A percentile compares a stretch with the other conserved stretches of the same genome.
Evolutionary conservation across 2,888 invertebrate genomes (phyloP).

Genomic region (Himalopsyche kuldschensis): DNA sequence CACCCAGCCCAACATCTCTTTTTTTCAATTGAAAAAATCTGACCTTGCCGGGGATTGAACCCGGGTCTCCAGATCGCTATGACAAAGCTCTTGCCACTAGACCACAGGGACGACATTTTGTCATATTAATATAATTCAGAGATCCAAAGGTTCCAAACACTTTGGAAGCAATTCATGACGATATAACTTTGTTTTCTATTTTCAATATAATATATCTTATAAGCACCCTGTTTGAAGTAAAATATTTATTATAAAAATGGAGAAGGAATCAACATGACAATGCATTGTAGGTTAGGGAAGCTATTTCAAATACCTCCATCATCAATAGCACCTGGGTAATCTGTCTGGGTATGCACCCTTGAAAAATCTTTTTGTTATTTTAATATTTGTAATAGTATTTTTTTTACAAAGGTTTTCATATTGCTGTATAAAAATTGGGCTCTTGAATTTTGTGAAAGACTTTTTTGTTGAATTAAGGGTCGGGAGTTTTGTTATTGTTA

Average conservation of each 20-base stretch:
- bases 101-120: too few relatives aligned
- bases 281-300: not conserved
- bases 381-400: not conserved
- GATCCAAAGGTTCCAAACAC: too few relatives aligned
- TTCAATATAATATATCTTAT: not conserved
- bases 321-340: conserved; percentile 29
- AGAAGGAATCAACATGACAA: not conserved
- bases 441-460: not conserved
- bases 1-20: too few relatives aligned
- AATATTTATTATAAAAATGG: not conserved
- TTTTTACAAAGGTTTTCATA: not conserved
- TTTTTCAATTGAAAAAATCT: too few relatives aligned
- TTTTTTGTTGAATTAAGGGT: not conserved
- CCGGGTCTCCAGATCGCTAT: too few relatives aligned
- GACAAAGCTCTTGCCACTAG: too few relatives aligned
- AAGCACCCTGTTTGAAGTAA: not conserved
- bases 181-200: too few relatives aligned
- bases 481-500: not conserved
- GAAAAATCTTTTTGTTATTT: conserved; percentile 18
- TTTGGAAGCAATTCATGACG: too few relatives aligned
- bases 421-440: not conserved
- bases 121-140: too few relatives aligned
- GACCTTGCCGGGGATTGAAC: too few relatives aligned
- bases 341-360: conserved; percentile 32
- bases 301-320: not conserved